Conservation (phyloP, 2,888 invertebrate species). For the Synergus gifuensis region DNA sequence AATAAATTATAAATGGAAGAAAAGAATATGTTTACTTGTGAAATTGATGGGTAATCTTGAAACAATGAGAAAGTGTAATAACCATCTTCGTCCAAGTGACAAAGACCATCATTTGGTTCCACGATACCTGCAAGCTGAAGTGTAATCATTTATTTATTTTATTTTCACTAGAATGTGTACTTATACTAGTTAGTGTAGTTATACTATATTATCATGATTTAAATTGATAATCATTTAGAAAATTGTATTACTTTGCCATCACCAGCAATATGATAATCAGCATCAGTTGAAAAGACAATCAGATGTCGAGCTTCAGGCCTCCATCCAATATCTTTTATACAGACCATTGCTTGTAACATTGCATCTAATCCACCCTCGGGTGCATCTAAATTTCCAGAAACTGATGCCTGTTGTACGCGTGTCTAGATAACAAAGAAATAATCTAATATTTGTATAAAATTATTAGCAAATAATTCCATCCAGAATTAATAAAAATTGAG, state of each 20-base stretch:
- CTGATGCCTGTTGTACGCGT: conserved; percentile 75
- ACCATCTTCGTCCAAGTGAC: conserved; percentile 81
- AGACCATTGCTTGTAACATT: conserved; percentile 90
- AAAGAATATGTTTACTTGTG: conserved; percentile 75
- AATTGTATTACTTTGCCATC: conserved; percentile 78
- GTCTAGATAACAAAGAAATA: conserved; percentile 47
- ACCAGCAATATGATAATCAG: conserved; percentile 83
- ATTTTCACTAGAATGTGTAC: no score
- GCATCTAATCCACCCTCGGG: conserved; percentile 94
- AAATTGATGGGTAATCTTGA: conserved; percentile 90
- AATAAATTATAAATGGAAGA: background rate
- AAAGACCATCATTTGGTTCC: conserved; percentile 85
- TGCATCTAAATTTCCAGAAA: conserved; percentile 82
- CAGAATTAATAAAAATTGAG: background rate
- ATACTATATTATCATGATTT: conserved; percentile 11
- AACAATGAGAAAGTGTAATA: conserved; percentile 80
- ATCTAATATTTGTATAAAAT: background rate
- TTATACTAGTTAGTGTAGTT: background rate
- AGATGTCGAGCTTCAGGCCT: conserved; percentile 86
- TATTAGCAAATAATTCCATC: background rate
- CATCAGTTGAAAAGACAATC: conserved; percentile 88
- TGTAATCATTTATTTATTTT: conserved; percentile 5
- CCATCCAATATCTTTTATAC: conserved; percentile 87
- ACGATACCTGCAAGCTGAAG: conserved; percentile 82
- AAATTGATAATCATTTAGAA: conserved; percentile 5